phyloP scores from a whole-genome alignment of 2,797 vertebrate genomes.

The Rachycentron canadum region DNA sequence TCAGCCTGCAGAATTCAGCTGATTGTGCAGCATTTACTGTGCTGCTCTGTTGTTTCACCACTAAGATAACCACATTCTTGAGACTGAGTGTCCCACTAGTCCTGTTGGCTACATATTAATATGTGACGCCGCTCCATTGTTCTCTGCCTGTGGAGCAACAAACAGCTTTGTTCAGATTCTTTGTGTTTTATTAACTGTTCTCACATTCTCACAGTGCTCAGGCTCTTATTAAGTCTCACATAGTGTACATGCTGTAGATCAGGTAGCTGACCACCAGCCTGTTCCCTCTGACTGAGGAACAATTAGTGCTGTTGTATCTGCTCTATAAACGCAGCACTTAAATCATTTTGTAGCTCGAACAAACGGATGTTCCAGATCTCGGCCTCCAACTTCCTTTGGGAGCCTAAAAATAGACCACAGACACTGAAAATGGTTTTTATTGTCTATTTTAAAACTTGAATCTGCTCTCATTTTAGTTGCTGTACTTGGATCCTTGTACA shows the following conservation, averaged over 20 bases:
- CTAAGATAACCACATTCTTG: slow-evolving; percentile 27
- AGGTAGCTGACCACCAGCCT: background rate
- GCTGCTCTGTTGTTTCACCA: slow-evolving; percentile 21
- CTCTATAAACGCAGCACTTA: slow-evolving; percentile 9
- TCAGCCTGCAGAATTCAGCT: background rate
- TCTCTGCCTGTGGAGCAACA: slow-evolving; percentile 20
- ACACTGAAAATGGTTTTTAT: slow-evolving; percentile 3
- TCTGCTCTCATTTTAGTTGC: background rate
- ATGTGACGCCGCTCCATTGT: slow-evolving; percentile 25
- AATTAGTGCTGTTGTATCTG: background rate
- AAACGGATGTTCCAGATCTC: slow-evolving; percentile 53
- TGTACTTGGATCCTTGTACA: background rate
- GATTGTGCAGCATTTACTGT: slow-evolving; percentile 14
- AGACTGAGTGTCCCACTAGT: slow-evolving; percentile 11
- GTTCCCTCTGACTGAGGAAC: background rate
- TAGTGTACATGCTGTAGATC: background rate
- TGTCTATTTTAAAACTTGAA: background rate
- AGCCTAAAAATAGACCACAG: slow-evolving; percentile 52
- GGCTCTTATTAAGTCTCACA: background rate
- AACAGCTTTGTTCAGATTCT: slow-evolving; percentile 7
- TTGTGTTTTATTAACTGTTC: slow-evolving; percentile 19
- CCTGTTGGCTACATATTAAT: slow-evolving; percentile 21
- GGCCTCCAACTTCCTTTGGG: slow-evolving; percentile 60
- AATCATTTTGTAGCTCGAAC: background rate
- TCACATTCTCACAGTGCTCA: background rate